Evolutionary conservation across 1,140 invertebrate species (phyloP), one percentile per base, ranked within the genome.

Genomic region (Procambarus virginalis): DNA sequence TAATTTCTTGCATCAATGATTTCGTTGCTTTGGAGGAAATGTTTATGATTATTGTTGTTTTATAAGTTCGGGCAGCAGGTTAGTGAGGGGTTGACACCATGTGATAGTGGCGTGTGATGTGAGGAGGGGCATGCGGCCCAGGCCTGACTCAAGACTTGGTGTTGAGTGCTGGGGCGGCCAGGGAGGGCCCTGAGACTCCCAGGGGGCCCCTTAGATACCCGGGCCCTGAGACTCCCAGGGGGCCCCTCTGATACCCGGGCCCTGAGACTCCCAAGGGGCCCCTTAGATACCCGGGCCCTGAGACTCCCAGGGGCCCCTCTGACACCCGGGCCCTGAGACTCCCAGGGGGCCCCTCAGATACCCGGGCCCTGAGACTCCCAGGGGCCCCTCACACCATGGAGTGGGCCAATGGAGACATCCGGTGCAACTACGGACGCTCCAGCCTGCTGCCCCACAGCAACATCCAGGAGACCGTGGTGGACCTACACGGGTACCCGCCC

Each of bases 361-460:
- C 51, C 51, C 51, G 77, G 64, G 75, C 58, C 85, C 58, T 45
- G 60, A 79, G 58, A 51, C 85, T 64, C 34, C 22, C 45, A 68
- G n/a, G 20, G n/a, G 58, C 85, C 34, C 60, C 4, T 8, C 86
- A 51, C 55, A 55, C 78, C 68, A 77, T 89, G 88, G 88, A 89
- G 80, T 89, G 88, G 88, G 88, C 84, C 84, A 89, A 89, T 84
- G 88, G 88, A 48, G 88, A 89, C 88, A 84, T 89, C 81, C 81
- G 88, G 34, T 83, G 81, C 20, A 77, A 84, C 58, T 64, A 64
- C 20, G 70, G 80, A 22, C 80, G 87, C 17, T 45, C 80, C 51
- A 70, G 10, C 51, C 80, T 76, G 58, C 88, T 81, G 9, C 8
- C 12, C 60, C 75, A 20, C 58, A 46, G 58, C 81, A 89, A 84